These are phyloP conservation scores for Tromatobia lineatoria DNA, from an alignment of 2,888 invertebrate species.

Conservation along the genomic window DNA sequence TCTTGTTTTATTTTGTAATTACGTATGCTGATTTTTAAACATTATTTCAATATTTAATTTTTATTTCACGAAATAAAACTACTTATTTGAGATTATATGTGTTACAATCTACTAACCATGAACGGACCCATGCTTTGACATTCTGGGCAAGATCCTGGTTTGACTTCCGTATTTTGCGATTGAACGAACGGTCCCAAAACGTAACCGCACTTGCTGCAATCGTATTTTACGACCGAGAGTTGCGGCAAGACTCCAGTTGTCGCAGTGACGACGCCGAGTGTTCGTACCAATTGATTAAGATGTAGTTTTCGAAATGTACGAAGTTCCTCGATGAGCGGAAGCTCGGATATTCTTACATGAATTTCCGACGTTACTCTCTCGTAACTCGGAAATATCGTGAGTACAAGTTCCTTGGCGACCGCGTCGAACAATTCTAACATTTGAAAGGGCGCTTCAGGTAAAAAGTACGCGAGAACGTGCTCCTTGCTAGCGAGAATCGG, in stretches of 20 bases:
- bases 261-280: slow-evolving; percentile 97
- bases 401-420: slow-evolving; percentile 96
- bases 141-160: slow-evolving; percentile 98
- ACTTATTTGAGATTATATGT: slow-evolving; percentile 12
- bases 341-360: slow-evolving; percentile 97
- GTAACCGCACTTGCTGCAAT: slow-evolving; percentile 98
- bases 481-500: slow-evolving; percentile 95
- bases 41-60: no score
- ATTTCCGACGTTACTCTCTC: slow-evolving; percentile 97
- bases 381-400: slow-evolving; percentile 98
- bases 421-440: slow-evolving; percentile 98
- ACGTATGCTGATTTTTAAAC: no score
- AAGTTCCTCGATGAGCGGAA: slow-evolving; percentile 98
- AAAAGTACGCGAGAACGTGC: slow-evolving; percentile 97
- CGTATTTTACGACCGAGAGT: slow-evolving; percentile 97
- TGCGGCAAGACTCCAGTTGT: slow-evolving; percentile 98
- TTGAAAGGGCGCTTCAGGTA: slow-evolving; percentile 98
- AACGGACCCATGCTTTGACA: slow-evolving; percentile 99
- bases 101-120: slow-evolving; percentile 87
- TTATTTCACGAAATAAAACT: no score
- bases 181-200: slow-evolving; percentile 98
- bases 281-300: slow-evolving; percentile 97
- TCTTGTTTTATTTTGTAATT: no score
- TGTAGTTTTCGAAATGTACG: slow-evolving; percentile 96
- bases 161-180: slow-evolving; percentile 96